Evolutionary conservation across 1,140 invertebrate genomes (phyloP).

Genomic region (Euschistus heros): DNA sequence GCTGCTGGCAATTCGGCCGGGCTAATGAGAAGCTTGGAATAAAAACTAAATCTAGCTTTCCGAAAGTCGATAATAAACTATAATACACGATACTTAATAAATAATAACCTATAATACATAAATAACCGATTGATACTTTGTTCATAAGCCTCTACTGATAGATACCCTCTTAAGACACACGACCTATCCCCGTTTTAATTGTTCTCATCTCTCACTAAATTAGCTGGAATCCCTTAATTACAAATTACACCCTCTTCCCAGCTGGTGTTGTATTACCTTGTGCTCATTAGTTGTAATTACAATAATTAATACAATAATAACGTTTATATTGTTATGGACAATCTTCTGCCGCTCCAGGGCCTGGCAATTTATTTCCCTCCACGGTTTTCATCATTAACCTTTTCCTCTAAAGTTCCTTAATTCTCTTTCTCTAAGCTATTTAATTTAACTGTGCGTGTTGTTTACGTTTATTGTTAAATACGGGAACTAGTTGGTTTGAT

Average conservation of each 20-base stretch:
- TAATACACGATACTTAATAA: too few species aligned
- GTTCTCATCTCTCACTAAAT: conserved; percentile 15
- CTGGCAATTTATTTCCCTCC: background rate
- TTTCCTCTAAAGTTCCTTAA: too few species aligned
- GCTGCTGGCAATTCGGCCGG: too few species aligned
- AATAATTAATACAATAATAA: conserved; percentile 20
- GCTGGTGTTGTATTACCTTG: conserved; percentile 14
- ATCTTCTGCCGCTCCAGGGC: conserved; percentile 4
- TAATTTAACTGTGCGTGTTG: too few species aligned
- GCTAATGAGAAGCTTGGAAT: too few species aligned
- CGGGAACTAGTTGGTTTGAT: too few species aligned
- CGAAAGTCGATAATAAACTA: too few species aligned
- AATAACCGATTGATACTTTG: too few species aligned
- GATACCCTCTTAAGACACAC: background rate
- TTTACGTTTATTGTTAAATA: too few species aligned
- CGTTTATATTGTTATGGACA: conserved; percentile 17
- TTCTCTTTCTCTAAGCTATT: too few species aligned
- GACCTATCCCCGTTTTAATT: conserved; percentile 9
- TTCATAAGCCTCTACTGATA: background rate
- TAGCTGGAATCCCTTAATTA: conserved; percentile 7
- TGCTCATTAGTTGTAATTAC: conserved; percentile 15
- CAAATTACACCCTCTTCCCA: conserved; percentile 14
- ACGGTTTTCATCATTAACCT: conserved; percentile 5
- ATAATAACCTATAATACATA: too few species aligned
- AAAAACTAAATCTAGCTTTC: too few species aligned